Base-by-base conservation (phyloP, 2,888 invertebrate species). In the Andrena dorsata region DNA sequence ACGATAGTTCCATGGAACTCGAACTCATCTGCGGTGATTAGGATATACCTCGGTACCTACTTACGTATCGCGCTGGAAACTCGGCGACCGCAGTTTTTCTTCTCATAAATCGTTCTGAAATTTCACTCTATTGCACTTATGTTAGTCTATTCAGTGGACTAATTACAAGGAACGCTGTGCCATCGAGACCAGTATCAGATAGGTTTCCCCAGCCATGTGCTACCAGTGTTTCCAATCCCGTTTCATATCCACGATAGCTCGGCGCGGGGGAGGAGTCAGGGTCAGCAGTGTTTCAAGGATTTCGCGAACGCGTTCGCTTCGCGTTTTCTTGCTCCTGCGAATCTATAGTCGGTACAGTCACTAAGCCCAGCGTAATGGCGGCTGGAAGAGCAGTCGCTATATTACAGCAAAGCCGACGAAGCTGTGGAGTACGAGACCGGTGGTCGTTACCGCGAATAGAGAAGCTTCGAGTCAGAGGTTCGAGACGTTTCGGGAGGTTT, bases 161-260 rank as follows among this genome's bases (percentile, higher is more conserved):
- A 92, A 92, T 92, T 92, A 92, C 90, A 89, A 86, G 90, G 90
- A 90, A 91, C 88, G 89, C 88, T 86, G 85, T 80, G 82, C 88
- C 91, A 91, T 91, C 90, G 86, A 82, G 82, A 82, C 85, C 80
- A 80, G 84, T 80, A 86, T 88, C 84, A 88, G 89, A 87, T 84
- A 77, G 77, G 84, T 68, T 80, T 80, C 72, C 2, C 35, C 80
- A 72, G 41, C 64, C 53, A 26, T 58, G 49, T 3, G 30, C 65
- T 53, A 53, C 60, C 71, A 53, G 60, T 65, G 56, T 73, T 70
- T 80, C 68, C 41, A 32, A 68, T 68, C 69, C 68, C 35, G 64
- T 64, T 69, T 51, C 68, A 47, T 53, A 51, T 30, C 71, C 63
- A 13, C 32, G 76, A 58, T 63, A 49, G n/a, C 64, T 51, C 56